Base-by-base conservation (phyloP, 1,140 invertebrate species). In the Parasteatoda tepidariorum region DNA sequence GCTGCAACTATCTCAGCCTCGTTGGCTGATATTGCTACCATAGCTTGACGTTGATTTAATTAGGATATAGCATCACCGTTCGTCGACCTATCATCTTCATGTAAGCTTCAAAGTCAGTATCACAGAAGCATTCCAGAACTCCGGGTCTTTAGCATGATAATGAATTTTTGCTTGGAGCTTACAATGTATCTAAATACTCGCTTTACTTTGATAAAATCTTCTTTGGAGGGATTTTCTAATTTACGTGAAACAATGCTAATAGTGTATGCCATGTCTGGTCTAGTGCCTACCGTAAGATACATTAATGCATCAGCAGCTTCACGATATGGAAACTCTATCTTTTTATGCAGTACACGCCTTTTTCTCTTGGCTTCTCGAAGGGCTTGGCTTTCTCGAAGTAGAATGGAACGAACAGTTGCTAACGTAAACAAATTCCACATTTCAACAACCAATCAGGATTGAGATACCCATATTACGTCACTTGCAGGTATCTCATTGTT, bases 231-330 rank as follows among this genome's bases (percentile, higher is more conserved):
- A 54, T 64, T 70, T 66, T 74, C 70, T 7, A 74, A 28, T 5
- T 18, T 18, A 9, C 30, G 5, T 26, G 57, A 74, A 3, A 83
- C 7, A 61, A 74, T 5, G 83, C 87, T 88, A 1, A 90, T 88
- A 41, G 88, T 85, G 86, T 85, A 90, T 2, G 88, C 82, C 26
- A 91, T 89, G 85, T 91, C 90, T 66, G 91, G 90, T 38, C 90
- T 71, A 13, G 89, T 90, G 0, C 85, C 84, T 24, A 88, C 81
- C 7, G 87, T 66, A 18, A 91, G 68, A 85, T 90, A 91, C 87
- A 90, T 88, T n/a, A 91, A 81, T 24, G n/a, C 41, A 22, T 84
- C 84, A 18, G 84, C 75, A 26, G 66, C 74, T 71, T 85, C 31
- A 62, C 81, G 66, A 61, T 85, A 86, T 3, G 85, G 85, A 11